Conservation (phyloP, 2,113 vertebrate species). For the Cyanoliseus patagonus region DNA sequence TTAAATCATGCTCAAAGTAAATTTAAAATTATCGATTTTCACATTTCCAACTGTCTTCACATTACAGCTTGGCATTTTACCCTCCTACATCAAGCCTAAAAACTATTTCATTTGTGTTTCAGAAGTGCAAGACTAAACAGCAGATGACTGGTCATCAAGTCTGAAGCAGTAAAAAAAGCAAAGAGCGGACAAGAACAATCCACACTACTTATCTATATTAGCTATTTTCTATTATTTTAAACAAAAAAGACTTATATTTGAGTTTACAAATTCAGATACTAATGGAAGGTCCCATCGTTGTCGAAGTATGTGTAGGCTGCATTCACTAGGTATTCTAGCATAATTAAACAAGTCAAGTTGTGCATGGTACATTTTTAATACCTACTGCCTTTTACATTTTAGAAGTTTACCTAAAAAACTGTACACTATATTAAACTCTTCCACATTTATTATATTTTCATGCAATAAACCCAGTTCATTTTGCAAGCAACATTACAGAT, state of each 20-base stretch:
- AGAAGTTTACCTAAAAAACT: neutral
- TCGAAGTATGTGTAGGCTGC: neutral
- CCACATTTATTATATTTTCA: neutral
- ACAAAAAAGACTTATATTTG: neutral
- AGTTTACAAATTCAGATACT: neutral
- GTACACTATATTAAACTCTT: neutral
- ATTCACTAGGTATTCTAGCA: neutral
- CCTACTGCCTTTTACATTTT: neutral
- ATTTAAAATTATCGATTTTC: neutral
- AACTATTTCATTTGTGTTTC: neutral
- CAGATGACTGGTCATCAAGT: neutral
- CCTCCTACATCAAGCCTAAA: neutral
- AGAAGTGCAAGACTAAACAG: neutral
- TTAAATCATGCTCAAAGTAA: neutral
- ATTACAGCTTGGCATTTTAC: neutral
- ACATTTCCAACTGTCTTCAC: neutral
- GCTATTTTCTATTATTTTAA: neutral
- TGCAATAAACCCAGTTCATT: neutral
- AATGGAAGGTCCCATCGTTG: neutral
- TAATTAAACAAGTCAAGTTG: neutral
- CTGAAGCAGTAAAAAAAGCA: neutral
- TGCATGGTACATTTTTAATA: neutral
- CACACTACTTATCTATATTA: neutral
- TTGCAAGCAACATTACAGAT: neutral
- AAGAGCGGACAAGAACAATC: neutral